Conservation (phyloP, 2,113 vertebrate species). For the Pachyramphus minor region DNA sequence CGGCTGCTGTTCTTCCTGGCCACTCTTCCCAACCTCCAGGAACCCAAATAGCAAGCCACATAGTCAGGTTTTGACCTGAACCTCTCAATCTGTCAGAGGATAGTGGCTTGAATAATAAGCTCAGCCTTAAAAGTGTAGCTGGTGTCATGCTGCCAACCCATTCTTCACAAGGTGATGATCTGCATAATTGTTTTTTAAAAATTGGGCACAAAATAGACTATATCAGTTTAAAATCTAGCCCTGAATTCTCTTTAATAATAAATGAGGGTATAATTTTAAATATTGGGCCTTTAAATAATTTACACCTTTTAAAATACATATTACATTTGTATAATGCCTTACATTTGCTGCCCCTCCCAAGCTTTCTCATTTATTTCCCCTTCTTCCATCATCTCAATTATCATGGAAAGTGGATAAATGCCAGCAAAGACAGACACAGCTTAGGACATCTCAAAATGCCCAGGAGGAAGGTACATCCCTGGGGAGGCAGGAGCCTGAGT, state of each 20-base stretch:
- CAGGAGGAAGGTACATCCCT: not conserved
- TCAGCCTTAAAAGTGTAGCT: not conserved
- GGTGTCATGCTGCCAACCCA: not conserved
- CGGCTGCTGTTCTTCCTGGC: not conserved
- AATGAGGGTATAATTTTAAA: not conserved
- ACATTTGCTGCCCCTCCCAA: not conserved
- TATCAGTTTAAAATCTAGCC: not conserved
- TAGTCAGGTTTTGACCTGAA: not conserved
- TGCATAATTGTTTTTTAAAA: not conserved
- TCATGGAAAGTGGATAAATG: not conserved
- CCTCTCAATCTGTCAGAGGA: not conserved
- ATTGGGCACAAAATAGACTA: not conserved
- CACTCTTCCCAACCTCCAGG: not conserved
- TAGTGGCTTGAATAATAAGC: not conserved
- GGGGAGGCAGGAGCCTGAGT: not conserved
- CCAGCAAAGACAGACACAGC: not conserved
- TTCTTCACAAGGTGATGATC: not conserved
- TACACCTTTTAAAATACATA: not conserved
- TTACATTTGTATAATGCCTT: not conserved
- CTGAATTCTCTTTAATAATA: not conserved
- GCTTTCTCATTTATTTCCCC: not conserved
- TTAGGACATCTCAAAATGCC: not conserved
- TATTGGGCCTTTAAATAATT: not conserved
- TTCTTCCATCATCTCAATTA: not conserved
- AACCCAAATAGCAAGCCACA: not conserved